Base-by-base conservation (phyloP, 2,113 vertebrate species). In the Narcine bancroftii region DNA sequence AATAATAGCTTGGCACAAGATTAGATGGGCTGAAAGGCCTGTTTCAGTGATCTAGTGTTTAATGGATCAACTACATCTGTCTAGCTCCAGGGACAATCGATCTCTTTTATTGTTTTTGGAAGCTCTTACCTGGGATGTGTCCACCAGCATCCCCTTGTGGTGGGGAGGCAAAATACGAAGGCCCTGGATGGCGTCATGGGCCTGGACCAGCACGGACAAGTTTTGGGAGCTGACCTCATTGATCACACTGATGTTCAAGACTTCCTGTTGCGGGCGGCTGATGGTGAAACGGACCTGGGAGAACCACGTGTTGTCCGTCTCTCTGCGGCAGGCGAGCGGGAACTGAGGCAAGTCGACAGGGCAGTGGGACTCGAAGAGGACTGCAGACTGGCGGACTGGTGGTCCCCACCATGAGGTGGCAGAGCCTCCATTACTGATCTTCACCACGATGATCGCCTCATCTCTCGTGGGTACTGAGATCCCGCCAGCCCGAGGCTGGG, bases 341-440 rank as follows among this genome's bases (percentile, higher is more conserved):
- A 45, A 93, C 9, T 92, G 77, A 60, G 92, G 39, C n/a, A 96
- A 33, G 21, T 93, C 93, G 26, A 93, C 79, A 0, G 97, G 95
- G 89, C 96, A 97, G 2, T 93, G 93, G 2, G 92, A 92, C 13
- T 93, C 79, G 76, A 97, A 96, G 0, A 65, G 93, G 13, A 95
- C 93, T 45, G 93, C 95, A 0, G 92, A 93, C 45, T 93, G 95
- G 17, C 93, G 94, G 83, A 96, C 94, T 0, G 95, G 95, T 1
- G 93, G 94, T 0, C 95, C 96, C 97, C 96, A 97, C 33, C 94
- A 94, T 71, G 96, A 96, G 2, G 60, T 93, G 79, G 95, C 94
- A 6, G 93, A 94, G 29, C 93, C 92, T 45, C 95, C 95, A 81
- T 94, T 95, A 19, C 92, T 50, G 24, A 95, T 94, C 92, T 94